Conservation (phyloP, 2,797 vertebrate genomes). For the Manis crassicaudata region DNA sequence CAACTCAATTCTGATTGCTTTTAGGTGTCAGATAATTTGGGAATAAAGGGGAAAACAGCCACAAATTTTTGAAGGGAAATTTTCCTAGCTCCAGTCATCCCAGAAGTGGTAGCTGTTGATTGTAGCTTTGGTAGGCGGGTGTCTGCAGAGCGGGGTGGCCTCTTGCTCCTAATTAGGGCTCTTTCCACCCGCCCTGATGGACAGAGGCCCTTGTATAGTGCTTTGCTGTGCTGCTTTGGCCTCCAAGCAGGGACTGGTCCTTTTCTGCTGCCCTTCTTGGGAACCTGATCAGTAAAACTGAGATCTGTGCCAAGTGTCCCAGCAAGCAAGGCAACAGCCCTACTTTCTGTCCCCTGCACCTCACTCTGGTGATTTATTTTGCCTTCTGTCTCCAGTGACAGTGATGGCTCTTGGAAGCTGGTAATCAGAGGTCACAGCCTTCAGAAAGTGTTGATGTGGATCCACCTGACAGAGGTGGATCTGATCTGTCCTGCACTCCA, state of each 20-base stretch:
- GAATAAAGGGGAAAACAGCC: not conserved
- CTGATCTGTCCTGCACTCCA: not conserved
- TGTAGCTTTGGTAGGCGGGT: not conserved
- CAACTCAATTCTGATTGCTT: constrained; percentile 69
- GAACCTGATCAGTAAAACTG: not conserved
- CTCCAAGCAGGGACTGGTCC: not conserved
- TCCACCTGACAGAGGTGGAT: not conserved
- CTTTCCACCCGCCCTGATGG: not conserved
- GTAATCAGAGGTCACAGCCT: constrained; percentile 32
- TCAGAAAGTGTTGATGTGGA: not conserved
- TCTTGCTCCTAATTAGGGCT: not conserved
- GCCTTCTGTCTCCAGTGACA: not conserved
- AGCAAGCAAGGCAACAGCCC: not conserved
- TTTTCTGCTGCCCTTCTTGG: not conserved
- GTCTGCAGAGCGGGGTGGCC: not conserved
- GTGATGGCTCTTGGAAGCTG: constrained; percentile 6
- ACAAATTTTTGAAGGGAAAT: constrained; percentile 25
- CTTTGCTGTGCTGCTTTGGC: not conserved
- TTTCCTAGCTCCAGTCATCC: not conserved
- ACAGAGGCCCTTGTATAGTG: not conserved
- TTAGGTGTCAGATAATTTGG: constrained; percentile 77
- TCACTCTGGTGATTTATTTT: not conserved
- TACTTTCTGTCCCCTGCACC: not conserved
- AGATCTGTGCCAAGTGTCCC: not conserved
- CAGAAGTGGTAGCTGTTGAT: not conserved